Conservation (phyloP, 2,888 invertebrate species). For the Villa cingulata region DNA sequence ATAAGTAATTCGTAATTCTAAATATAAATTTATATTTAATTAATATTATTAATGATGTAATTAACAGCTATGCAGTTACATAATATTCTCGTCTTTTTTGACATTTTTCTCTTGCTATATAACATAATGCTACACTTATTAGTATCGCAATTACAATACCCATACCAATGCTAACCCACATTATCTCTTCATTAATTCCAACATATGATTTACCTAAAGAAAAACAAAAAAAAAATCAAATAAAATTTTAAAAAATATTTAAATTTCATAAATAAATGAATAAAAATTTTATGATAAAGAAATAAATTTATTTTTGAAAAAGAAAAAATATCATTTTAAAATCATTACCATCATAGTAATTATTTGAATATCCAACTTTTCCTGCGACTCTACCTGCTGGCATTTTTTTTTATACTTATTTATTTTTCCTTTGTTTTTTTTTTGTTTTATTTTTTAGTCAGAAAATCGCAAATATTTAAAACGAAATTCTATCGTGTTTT, state of each 20-base stretch:
- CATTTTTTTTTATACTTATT: constrained; percentile 19
- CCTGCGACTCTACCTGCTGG: constrained; percentile 37
- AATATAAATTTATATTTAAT: no score
- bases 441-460: no score
- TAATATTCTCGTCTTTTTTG: constrained; percentile 58
- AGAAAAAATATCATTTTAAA: not conserved
- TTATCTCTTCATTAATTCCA: constrained; percentile 76
- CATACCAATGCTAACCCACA: constrained; percentile 72
- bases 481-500: no score
- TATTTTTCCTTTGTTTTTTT: not conserved
- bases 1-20: no score
- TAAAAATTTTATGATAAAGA: not conserved
- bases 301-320: not conserved
- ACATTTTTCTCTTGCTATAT: constrained; percentile 68
- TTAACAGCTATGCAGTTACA: constrained; percentile 46
- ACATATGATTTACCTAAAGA: constrained; percentile 61
- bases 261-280: not conserved
- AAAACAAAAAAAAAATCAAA: not conserved
- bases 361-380: constrained; percentile 35
- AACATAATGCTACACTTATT: constrained; percentile 70
- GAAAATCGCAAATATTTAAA: no score
- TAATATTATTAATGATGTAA: no score
- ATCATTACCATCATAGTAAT: constrained; percentile 30
- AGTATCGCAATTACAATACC: constrained; percentile 54
- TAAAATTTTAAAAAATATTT: not conserved